phyloP scores from a whole-genome alignment of 2,888 invertebrate species.

The Rhimphoctona megacephalus region DNA sequence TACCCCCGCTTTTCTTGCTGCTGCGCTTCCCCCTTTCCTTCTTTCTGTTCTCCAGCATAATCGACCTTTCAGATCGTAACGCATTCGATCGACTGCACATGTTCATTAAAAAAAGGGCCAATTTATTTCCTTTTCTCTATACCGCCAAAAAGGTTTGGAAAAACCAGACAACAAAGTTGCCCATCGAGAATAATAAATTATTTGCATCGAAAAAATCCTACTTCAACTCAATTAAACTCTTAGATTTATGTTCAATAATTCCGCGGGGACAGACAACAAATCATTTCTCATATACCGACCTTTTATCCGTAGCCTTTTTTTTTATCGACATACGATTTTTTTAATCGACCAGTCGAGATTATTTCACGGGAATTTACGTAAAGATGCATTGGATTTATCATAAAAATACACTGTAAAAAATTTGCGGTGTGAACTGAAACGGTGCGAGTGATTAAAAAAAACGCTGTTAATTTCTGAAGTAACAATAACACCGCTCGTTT shows the following conservation, averaged over 20 bases:
- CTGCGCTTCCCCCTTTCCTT: conserved; percentile 40
- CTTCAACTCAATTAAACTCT: neutral
- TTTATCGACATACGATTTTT: neutral
- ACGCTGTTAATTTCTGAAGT: no score
- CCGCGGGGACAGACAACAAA: no score
- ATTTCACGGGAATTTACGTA: no score
- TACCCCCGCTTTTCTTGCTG: conserved; percentile 43
- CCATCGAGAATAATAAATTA: neutral
- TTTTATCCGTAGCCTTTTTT: neutral
- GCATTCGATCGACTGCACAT: neutral
- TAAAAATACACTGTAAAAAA: no score
- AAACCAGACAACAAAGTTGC: neutral
- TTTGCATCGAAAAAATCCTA: neutral
- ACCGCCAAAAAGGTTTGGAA: neutral
- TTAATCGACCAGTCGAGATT: no score
- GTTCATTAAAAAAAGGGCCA: neutral
- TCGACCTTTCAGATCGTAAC: conserved; percentile 4
- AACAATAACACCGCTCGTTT: no score
- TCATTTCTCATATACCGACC: neutral
- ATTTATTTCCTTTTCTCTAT: neutral
- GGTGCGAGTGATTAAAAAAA: no score
- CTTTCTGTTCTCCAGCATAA: conserved; percentile 17
- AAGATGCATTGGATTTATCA: no score
- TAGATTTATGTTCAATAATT: neutral
- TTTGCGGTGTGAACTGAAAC: no score